Evolutionary conservation across 2,888 invertebrate species (phyloP), one percentile per base, ranked within the genome.

Genomic region (Heteromyza rotundicornis): DNA sequence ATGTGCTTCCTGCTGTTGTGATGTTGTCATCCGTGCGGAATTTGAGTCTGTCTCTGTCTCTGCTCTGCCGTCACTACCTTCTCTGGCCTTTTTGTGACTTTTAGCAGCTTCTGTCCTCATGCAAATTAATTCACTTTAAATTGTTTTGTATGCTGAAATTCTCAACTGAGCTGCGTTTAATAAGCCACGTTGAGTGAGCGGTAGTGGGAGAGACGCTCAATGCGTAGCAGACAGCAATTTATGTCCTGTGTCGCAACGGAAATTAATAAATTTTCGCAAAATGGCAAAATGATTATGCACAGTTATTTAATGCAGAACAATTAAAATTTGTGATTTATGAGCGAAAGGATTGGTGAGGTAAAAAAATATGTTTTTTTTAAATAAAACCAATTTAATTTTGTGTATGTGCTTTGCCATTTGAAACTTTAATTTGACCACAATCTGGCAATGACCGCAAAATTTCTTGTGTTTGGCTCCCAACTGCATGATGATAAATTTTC

Each of bases 361-460:
- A n/a, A n/a, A n/a, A n/a, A n/a, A n/a, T n/a, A n/a, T n/a, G n/a
- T n/a, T n/a, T n/a, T n/a, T n/a, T n/a, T n/a, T n/a, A n/a, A n/a
- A n/a, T n/a, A n/a, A n/a, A n/a, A n/a, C n/a, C n/a, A n/a, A n/a
- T n/a, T n/a, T n/a, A n/a, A n/a, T n/a, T 32, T 32, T 32, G 32
- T 12, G 32, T 32, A 12, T 12, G 7, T 32, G 7, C 32, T 32
- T 12, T 32, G 12, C 32, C 32, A 8, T 32, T 32, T 12, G 32
- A 32, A 32, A 5, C 32, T 12, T 32, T 32, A 5, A 5, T 8
- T 32, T 12, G 32, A 5, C 63, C 63, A 54, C 57, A 60, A 58
- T 27, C 60, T 64, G 63, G 57, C 63, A 64, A 58, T 64, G 63
- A 60, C 63, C 63, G 60, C 63, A 64, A 64, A 60, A 64, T 35